phyloP scores from a whole-genome alignment of 2,113 vertebrate genomes.

The Dascyllus trimaculatus region DNA sequence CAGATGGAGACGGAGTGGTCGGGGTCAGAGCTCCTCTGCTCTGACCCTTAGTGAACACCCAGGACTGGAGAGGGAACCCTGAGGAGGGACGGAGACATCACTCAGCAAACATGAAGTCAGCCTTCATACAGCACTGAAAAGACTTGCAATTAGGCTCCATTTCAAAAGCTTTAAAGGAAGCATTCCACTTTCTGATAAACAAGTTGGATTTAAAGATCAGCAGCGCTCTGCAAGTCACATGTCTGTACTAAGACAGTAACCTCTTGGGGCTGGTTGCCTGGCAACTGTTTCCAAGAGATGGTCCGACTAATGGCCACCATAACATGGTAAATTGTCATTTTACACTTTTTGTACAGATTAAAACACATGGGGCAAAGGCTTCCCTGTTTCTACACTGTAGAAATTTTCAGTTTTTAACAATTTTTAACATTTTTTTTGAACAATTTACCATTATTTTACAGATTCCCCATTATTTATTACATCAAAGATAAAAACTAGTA shows the following conservation, averaged over 20 bases:
- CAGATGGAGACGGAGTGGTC: slow-evolving; percentile 77
- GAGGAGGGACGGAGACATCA: not conserved
- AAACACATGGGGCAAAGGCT: not conserved
- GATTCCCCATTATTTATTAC: too few relatives aligned
- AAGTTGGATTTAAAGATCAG: not conserved
- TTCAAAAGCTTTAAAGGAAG: not conserved
- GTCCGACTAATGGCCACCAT: too few relatives aligned
- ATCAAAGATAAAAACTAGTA: too few relatives aligned
- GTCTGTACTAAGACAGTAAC: not conserved
- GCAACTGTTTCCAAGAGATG: too few relatives aligned
- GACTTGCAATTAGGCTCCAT: not conserved
- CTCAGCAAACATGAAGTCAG: not conserved
- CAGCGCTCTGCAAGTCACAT: not conserved
- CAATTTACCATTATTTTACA: too few relatives aligned
- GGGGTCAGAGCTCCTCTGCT: slow-evolving; percentile 81
- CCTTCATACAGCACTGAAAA: accelerated
- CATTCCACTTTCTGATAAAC: not conserved
- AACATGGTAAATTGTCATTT: too few relatives aligned
- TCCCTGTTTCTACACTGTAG: not conserved
- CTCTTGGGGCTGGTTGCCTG: not conserved
- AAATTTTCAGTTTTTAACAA: too few relatives aligned
- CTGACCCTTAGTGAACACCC: slow-evolving; percentile 85
- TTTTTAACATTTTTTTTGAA: too few relatives aligned
- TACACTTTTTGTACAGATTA: not conserved
- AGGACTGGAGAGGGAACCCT: slow-evolving; percentile 89